Conservation (phyloP, 2,797 vertebrate genomes). For the Syndactyla subalaris region DNA sequence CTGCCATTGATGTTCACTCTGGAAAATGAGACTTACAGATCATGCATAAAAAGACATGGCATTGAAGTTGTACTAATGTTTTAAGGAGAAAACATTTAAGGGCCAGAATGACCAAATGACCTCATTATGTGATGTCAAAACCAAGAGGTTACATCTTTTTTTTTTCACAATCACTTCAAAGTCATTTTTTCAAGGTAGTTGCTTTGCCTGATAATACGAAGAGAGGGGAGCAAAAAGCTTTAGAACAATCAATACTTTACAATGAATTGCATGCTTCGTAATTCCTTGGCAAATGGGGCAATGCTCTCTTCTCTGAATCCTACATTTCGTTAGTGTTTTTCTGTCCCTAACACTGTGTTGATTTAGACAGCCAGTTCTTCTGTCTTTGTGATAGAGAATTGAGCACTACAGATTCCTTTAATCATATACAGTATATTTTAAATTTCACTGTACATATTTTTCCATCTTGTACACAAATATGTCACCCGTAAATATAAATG, state of each 20-base stretch:
- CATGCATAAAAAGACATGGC: neutral
- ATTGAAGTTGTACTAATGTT: neutral
- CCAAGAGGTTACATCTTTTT: neutral
- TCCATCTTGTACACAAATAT: neutral
- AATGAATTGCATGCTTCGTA: neutral
- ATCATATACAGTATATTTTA: neutral
- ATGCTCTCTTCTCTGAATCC: neutral
- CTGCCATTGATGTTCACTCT: neutral
- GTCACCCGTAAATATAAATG: neutral
- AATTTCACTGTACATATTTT: neutral
- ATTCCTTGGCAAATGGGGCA: neutral
- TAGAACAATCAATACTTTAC: constrained; percentile 25
- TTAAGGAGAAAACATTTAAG: neutral
- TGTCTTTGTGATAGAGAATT: neutral
- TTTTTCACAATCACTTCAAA: neutral
- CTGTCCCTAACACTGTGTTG: neutral
- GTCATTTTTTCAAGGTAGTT: neutral
- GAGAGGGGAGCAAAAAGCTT: neutral
- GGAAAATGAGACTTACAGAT: neutral
- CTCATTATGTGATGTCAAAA: neutral
- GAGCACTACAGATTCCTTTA: neutral
- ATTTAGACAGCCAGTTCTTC: neutral
- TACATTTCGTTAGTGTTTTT: neutral
- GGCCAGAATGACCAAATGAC: neutral
- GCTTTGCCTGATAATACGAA: neutral